Base-by-base conservation (phyloP, 2,888 invertebrate species). In the Polyommatus icarus region DNA sequence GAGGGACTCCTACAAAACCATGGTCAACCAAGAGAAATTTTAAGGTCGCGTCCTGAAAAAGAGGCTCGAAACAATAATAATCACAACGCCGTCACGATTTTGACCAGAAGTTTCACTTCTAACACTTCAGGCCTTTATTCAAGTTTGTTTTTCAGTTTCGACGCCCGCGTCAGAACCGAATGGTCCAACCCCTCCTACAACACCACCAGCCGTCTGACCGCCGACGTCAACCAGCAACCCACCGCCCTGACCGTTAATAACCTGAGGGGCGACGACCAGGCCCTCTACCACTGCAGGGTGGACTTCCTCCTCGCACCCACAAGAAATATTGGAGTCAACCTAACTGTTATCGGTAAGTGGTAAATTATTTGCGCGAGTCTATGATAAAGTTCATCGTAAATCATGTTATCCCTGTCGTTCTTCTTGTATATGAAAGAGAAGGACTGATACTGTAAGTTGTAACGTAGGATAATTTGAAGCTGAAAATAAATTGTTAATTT, bases 231-330 rank as follows among this genome's bases (percentile, higher is more conserved):
- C 59, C 81, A 81, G 5, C 89, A 89, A 78, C 93, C 92, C 3
- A 88, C 90, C 0, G 81, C 86, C 4, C 84, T 94, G 78, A 88
- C 86, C 78, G 85, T 94, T 78, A 84, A 87, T 4, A 82, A 85
- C 1, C 84, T 94, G 75, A 85, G 86, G 7, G 90, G 89, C 75
- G 90, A 90, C 61, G 94, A 94, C 84, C 90, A 93, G 82, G 93
- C 89, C 0, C 82, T 95, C 76, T 95, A 95, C 86, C 94, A 95
- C 83, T 95, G 95, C 84, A 87, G 95, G 59, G 95, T 95, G 12
- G 95, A 95, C 88, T 95, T 95, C 88, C 87, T 92, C 32, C 89
- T 93, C 24, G 93, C 95, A 0, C 95, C 94, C 1, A 95, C 95
- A 2, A 93, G 95, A 81, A 95, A 95, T 83, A 89, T 94, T 67